Base-by-base conservation (phyloP, 2,888 invertebrate genomes). In the Caenorhabditis sinica region DNA sequence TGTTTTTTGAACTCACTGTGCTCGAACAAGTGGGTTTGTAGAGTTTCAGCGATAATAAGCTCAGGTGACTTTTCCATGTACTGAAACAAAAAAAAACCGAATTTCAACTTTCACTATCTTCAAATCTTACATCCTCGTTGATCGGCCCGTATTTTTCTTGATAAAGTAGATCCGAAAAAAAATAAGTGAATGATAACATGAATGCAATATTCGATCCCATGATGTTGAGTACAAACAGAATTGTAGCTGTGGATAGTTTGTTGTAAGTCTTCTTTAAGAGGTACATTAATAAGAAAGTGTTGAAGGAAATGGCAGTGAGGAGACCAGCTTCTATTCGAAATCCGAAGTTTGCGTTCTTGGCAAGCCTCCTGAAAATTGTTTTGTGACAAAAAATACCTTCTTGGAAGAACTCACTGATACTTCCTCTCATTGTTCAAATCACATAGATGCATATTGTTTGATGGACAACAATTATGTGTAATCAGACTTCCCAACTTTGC, bases 141-240 rank as follows among this genome's bases (percentile, higher is more conserved):
- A 90, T 81, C 4, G 76, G 60, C n/a, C 89, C 89, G 68, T 90
- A 89, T 5, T 86, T 83, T n/a, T 86, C 85, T 45, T 85, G 85
- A n/a, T 77, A 77, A 15, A 90, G 51, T 11, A 92, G 73, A 77
- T 91, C 92, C 8, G 86, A 73, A 68, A 91, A 92, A 36, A 92
- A 86, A 51, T 90, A 91, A 9, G 76, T 75, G 74, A 92, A 92
- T 9, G 92, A 92, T 20, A 90, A 87, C 65, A 92, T 88, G 73
- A 91, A 92, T 9, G 92, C 88, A 51, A 89, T 76, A 73, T 92
- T 92, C 28, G 91, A 92, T 76, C 92, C 91, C 82, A 92, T 86
- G 25, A 92, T 91, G 69, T 88, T 88, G 49, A 88, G 79, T 5
- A 89, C 88, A 45, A 89, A 88, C 17, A 89, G 83, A 45, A 91